Conservation (phyloP, 2,888 invertebrate genomes). For the Sussaba pulchella region DNA sequence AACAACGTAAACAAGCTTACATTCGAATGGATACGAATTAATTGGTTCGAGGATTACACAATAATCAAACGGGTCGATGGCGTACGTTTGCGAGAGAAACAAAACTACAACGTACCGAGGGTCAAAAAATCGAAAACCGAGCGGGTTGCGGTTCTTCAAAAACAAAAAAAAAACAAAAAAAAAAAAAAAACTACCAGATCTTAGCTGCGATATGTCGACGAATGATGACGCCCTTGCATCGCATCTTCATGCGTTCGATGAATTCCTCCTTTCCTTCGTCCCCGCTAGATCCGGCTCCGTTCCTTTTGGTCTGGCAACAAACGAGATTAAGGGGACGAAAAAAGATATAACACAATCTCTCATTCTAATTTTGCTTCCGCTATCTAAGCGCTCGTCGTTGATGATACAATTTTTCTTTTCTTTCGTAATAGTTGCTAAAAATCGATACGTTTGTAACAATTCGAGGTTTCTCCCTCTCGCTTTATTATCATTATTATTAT, state of each 20-base stretch:
- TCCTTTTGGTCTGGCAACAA: constrained; percentile 79
- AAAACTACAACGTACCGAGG: too few species aligned
- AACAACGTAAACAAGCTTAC: too few species aligned
- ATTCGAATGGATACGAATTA: too few species aligned
- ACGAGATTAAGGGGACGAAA: constrained; percentile 72
- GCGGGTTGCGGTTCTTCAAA: background rate
- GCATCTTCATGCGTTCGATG: constrained; percentile 82
- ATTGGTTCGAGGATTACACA: too few species aligned
- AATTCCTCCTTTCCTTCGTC: constrained; percentile 78
- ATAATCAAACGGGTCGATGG: too few species aligned
- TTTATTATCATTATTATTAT: too few species aligned
- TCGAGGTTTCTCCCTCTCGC: too few species aligned
- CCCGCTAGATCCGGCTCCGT: constrained; percentile 73
- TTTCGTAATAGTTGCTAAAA: background rate
- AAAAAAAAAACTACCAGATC: constrained; percentile 75
- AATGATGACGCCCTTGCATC: constrained; percentile 81
- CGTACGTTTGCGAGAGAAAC: too few species aligned
- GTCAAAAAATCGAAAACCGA: too few species aligned
- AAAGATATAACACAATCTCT: constrained; percentile 21
- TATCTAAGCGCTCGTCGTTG: background rate
- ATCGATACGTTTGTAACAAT: too few species aligned
- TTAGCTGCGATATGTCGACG: constrained; percentile 80
- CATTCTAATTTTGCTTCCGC: constrained; percentile 4
- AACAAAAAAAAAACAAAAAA: background rate
- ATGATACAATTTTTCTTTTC: background rate